Evolutionary conservation across 2,888 invertebrate genomes (phyloP).

Genomic region (Neoitamus cyanurus): DNA sequence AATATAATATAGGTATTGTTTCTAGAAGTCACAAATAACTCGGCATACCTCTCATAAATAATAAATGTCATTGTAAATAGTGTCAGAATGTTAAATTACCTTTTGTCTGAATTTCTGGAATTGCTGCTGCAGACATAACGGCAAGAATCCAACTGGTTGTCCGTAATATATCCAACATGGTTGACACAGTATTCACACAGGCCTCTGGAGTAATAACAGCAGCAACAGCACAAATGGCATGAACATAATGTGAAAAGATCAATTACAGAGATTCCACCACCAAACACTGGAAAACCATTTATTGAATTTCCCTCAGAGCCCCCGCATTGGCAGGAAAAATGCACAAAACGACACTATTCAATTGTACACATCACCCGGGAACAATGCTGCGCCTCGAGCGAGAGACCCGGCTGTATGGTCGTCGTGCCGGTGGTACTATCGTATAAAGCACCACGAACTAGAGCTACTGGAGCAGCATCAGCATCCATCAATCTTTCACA

Average conservation of each 20-base stretch:
- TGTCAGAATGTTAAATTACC: slow-evolving; percentile 54
- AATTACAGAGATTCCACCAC: slow-evolving; percentile 8
- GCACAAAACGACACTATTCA: not conserved
- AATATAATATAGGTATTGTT: no score
- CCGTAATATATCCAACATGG: slow-evolving; percentile 55
- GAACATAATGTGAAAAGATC: slow-evolving; percentile 40
- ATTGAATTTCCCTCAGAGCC: slow-evolving; percentile 16
- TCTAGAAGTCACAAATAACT: not conserved
- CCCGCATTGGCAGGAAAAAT: not conserved
- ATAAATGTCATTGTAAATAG: not conserved
- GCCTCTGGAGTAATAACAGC: slow-evolving; percentile 20
- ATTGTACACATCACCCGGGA: not conserved
- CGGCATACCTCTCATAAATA: not conserved
- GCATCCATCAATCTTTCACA: slow-evolving; percentile 44
- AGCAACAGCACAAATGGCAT: slow-evolving; percentile 17
- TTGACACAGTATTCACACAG: slow-evolving; percentile 34
- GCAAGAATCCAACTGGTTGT: slow-evolving; percentile 58
- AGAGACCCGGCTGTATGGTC: not conserved
- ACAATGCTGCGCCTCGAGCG: not conserved
- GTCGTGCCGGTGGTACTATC: not conserved
- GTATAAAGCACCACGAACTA: not conserved
- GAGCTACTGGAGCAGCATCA: not conserved
- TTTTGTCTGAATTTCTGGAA: slow-evolving; percentile 64
- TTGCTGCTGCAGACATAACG: slow-evolving; percentile 57
- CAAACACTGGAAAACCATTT: not conserved